Evolutionary conservation across 1,140 invertebrate genomes (phyloP).

Genomic region (Drosophila pectinifera): DNA sequence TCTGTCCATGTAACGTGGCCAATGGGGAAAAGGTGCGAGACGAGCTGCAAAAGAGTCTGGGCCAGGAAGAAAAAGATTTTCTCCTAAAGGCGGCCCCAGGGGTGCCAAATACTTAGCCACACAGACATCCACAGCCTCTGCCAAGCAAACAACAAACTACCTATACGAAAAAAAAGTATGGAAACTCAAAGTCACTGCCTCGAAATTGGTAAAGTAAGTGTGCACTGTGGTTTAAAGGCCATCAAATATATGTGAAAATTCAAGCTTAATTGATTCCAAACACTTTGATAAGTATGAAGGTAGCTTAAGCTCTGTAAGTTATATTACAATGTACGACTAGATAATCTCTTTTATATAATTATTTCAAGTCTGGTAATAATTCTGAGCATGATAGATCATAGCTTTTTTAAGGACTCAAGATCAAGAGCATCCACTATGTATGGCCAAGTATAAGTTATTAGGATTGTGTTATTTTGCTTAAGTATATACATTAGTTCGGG

Average conservation of each 20-base stretch:
- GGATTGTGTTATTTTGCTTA: background rate
- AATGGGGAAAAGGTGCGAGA: slow-evolving; percentile 23
- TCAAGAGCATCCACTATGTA: too few species aligned
- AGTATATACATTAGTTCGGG: background rate
- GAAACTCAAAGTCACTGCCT: slow-evolving; percentile 29
- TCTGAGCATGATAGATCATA: background rate
- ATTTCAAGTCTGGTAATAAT: background rate
- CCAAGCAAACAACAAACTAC: background rate
- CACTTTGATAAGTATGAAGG: background rate
- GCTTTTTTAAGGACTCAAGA: too few species aligned
- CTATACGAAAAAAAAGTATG: background rate
- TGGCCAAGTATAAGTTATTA: too few species aligned
- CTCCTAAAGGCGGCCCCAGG: slow-evolving; percentile 2
- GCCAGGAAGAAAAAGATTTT: background rate
- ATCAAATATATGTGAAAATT: background rate
- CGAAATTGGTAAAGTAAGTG: slow-evolving; percentile 17
- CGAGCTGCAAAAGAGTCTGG: background rate
- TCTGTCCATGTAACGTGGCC: slow-evolving; percentile 18
- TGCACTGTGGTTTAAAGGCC: slow-evolving; percentile 17
- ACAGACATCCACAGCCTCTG: slow-evolving; percentile 4
- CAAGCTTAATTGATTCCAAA: background rate
- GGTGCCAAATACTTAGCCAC: slow-evolving; percentile 32
- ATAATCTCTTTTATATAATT: too few species aligned
- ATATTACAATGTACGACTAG: background rate
- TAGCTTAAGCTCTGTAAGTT: background rate